phyloP scores from a whole-genome alignment of 1,140 invertebrate genomes.

The Notospermus geniculatus region DNA sequence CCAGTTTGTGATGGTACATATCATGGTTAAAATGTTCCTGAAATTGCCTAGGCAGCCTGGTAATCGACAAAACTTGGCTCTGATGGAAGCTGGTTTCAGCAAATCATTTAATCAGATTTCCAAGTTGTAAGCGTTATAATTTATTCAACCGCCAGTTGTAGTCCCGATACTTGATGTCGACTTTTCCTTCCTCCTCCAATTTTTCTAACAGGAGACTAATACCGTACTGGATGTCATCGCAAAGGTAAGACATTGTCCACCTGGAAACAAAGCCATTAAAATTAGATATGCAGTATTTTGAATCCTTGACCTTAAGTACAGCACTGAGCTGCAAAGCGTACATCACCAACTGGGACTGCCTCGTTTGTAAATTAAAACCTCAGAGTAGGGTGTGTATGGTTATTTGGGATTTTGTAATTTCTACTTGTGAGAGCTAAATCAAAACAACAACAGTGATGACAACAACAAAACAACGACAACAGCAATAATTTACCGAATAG shows the following conservation, averaged over 20 bases:
- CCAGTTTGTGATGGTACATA: too few species aligned
- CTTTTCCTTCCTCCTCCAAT: slow-evolving; percentile 35
- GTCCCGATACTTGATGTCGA: slow-evolving; percentile 43
- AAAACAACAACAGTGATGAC: too few species aligned
- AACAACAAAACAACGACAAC: not conserved
- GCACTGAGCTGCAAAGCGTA: too few species aligned
- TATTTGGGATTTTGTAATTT: not conserved
- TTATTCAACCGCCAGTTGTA: slow-evolving; percentile 46
- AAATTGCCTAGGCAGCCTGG: too few species aligned
- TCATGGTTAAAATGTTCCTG: too few species aligned
- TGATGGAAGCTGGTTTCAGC: too few species aligned
- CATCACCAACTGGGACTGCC: too few species aligned
- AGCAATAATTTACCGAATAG: slow-evolving; percentile 34
- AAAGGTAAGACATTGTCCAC: slow-evolving; percentile 38
- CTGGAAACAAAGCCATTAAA: slow-evolving; percentile 25
- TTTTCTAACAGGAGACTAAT: slow-evolving; percentile 34
- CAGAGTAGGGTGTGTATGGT: not conserved
- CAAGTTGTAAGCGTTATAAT: not conserved
- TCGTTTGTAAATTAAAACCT: not conserved
- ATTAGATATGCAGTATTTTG: not conserved
- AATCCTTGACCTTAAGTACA: too few species aligned
- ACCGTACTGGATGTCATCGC: slow-evolving; percentile 31
- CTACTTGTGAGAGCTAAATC: too few species aligned
- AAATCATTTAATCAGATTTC: not conserved
- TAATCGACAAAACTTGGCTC: too few species aligned